Conservation (phyloP, 1,140 invertebrate species). For the Atta cephalotes region DNA sequence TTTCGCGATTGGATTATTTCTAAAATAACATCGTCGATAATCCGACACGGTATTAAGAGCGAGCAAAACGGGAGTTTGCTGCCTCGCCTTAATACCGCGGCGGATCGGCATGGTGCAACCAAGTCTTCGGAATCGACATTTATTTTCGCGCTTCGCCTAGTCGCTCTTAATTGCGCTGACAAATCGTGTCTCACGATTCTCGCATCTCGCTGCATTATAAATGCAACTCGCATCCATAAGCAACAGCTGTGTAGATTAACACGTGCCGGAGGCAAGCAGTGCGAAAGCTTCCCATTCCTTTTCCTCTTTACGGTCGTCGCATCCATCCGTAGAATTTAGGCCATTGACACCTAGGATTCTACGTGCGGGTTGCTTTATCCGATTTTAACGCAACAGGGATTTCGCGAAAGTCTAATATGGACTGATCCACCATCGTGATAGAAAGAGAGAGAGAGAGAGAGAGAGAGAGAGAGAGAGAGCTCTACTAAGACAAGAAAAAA, state of each 20-base stretch:
- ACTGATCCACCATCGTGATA: slow-evolving; percentile 12
- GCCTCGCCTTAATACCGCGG: not conserved
- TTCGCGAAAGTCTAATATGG: slow-evolving; percentile 43
- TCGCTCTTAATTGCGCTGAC: slow-evolving; percentile 43
- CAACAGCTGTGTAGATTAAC: slow-evolving; percentile 57
- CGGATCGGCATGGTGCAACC: not conserved
- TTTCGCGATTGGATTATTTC: not conserved
- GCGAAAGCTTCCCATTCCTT: slow-evolving; percentile 30
- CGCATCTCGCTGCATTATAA: slow-evolving; percentile 30
- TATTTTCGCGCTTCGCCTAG: slow-evolving; percentile 45
- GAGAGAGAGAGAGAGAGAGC: not conserved
- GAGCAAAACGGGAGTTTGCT: not conserved
- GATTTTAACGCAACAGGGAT: slow-evolving; percentile 47
- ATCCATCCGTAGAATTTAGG: slow-evolving; percentile 55
- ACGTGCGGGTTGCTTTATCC: slow-evolving; percentile 50
- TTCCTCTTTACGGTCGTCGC: slow-evolving; percentile 59
- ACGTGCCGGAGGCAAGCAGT: slow-evolving; percentile 21
- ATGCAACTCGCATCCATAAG: slow-evolving; percentile 32
- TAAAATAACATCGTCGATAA: slow-evolving; percentile 28
- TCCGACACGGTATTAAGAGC: slow-evolving; percentile 6
- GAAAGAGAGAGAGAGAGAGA: not conserved
- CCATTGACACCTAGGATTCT: slow-evolving; percentile 46
- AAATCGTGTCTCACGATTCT: slow-evolving; percentile 29
- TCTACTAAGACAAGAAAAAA: not conserved
- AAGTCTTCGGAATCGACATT: slow-evolving; percentile 47